Percentiles rank a stretch among this genome's conserved stretches.
Conservation (phyloP, 2,797 vertebrate species). For the Picus viridis region DNA sequence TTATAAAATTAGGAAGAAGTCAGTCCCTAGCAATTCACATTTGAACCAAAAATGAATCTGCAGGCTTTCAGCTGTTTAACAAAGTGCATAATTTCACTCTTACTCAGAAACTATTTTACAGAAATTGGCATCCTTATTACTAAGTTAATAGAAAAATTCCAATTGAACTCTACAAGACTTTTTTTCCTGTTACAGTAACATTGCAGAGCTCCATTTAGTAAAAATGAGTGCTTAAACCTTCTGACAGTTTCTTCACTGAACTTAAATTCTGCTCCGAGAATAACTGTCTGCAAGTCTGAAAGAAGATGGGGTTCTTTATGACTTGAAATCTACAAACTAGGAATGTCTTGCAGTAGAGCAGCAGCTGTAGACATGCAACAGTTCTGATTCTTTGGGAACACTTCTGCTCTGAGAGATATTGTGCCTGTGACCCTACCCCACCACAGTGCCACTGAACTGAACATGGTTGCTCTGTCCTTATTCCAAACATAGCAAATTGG, state of each 20-base stretch:
- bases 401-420: background rate
- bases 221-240: slow-evolving; percentile 60
- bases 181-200: slow-evolving; percentile 60
- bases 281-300: background rate
- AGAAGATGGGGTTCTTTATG: background rate
- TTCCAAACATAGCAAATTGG: background rate
- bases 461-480: background rate
- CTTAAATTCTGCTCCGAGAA: slow-evolving; percentile 57
- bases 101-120: slow-evolving; percentile 31
- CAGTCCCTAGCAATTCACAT: background rate
- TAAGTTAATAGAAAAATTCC: slow-evolving; percentile 73
- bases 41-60: background rate
- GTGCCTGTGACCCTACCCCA: too few species aligned
- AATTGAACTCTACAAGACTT: slow-evolving; percentile 50
- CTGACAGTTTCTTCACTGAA: slow-evolving; percentile 58
- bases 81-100: slow-evolving; percentile 49
- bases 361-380: background rate
- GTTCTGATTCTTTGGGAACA: background rate
- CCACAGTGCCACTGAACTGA: background rate
- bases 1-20: slow-evolving; percentile 1
- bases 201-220: slow-evolving; percentile 57
- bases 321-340: background rate
- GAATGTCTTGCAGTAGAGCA: background rate
- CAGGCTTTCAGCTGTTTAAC: slow-evolving; percentile 18
- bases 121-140: slow-evolving; percentile 69